Evolutionary conservation across 2,888 invertebrate species (phyloP).

Genomic region (Eudasyphora cyanicolor): DNA sequence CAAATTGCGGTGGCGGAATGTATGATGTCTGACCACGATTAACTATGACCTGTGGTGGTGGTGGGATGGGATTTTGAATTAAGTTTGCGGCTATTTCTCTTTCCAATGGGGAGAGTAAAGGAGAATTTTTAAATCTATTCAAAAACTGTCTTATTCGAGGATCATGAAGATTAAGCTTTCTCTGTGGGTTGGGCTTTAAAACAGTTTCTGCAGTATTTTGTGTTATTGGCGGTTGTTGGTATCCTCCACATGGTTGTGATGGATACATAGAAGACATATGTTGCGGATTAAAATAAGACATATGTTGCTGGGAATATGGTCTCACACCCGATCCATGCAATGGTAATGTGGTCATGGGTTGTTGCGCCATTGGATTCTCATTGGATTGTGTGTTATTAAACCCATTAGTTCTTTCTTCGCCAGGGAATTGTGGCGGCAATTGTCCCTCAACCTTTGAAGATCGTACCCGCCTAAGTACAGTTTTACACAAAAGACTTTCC

Average conservation of each 20-base stretch:
- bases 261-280: neutral
- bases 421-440: too few relatives aligned
- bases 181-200: neutral
- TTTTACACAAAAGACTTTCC: neutral
- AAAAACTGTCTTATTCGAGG: conserved; percentile 62
- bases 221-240: neutral
- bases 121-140: conserved; percentile 54
- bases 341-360: neutral
- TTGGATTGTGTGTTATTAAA: too few relatives aligned
- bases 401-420: neutral
- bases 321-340: too few relatives aligned
- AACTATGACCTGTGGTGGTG: neutral
- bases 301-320: neutral
- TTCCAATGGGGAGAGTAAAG: conserved; percentile 8
- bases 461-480: neutral
- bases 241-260: neutral
- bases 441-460: neutral
- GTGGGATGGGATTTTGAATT: too few relatives aligned
- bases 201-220: neutral
- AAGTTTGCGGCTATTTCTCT: neutral
- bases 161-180: conserved; percentile 62
- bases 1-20: too few relatives aligned
- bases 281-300: neutral
- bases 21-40: neutral
- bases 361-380: neutral